Base-by-base conservation (phyloP, 2,888 invertebrate genomes). In the Drosophila putrida region DNA sequence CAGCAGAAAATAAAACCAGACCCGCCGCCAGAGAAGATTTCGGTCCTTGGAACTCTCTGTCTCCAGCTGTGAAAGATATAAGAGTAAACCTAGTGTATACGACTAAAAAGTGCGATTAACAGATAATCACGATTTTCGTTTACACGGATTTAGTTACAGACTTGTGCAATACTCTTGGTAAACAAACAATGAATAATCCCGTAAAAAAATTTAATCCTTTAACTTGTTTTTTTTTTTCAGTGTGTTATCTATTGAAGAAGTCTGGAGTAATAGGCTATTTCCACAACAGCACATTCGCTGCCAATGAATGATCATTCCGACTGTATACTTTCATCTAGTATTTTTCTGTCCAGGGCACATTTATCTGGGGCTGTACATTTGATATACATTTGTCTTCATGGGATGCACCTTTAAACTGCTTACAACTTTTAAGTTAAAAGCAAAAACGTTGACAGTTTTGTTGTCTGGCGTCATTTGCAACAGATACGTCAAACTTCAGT, bases 321-420 rank as follows among this genome's bases (percentile, higher is more conserved):
- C 2, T 20, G 20, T 20, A 20, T 20, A 20, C 3, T 20, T 20
- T 20, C 20, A 20, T 20, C 20, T 3, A 20, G 20, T 20, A 20
- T 0, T 20, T 20, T 20, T 20, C 2, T 20, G 20, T 20, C 3
- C 2, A 20, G 1, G 2, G 20, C 20, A 20, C 20, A 20, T 20
- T 20, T 3, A 20, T 20, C 20, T 20, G 3, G 20, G 3, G 20
- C 20, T 20, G 2, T 20, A 20, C 20, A 20, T 20, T 20, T 20
- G 1, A 20, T 31, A 9, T 31, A 8, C n/a, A 36, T 15, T 10
- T 43, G 49, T 25, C 9, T 50, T 25, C 25, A 50, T 36, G 25
- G 36, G 27, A 66, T 63, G 55, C 71, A 74, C 80, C 67, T 78
- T 79, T 79, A 70, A 80, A 70, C 73, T 67, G 70, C 55, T 75